A percentile compares a stretch with the other conserved stretches of the same genome.
phyloP scores from a whole-genome alignment of 2,113 vertebrate species.

The Euleptes europaea region DNA sequence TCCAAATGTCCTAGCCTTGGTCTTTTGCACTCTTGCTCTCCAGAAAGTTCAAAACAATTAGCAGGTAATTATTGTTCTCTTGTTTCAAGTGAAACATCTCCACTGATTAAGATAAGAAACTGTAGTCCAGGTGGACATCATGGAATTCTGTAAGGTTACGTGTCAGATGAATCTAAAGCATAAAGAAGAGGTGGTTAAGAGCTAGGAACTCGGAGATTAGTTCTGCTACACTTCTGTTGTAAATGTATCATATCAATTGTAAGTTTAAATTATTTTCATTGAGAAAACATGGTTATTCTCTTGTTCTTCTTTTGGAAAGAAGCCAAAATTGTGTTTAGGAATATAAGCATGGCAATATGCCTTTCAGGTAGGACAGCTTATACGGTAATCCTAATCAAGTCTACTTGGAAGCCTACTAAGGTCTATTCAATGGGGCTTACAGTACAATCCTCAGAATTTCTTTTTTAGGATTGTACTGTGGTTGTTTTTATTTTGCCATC shows the following conservation, averaged over 20 bases:
- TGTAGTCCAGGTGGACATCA: not conserved
- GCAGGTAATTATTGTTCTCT: not conserved
- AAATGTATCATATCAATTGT: not conserved
- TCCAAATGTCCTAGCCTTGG: not conserved
- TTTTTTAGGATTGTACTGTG: too few species aligned
- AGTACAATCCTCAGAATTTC: too few species aligned
- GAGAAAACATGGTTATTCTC: not conserved
- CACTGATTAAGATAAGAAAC: not conserved
- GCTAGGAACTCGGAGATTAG: not conserved
- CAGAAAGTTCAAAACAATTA: conserved; percentile 5
- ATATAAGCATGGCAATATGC: not conserved
- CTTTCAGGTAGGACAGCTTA: not conserved
- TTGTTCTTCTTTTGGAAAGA: not conserved
- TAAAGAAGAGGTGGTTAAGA: not conserved
- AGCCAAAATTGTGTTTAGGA: not conserved
- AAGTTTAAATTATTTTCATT: not conserved
- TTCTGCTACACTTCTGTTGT: not conserved
- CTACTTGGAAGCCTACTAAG: not conserved
- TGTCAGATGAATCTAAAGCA: not conserved
- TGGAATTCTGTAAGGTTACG: not conserved
- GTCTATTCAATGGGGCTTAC: not conserved
- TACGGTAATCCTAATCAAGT: not conserved
- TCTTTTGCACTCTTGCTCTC: not conserved
- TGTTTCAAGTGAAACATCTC: not conserved
- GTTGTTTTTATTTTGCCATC: too few species aligned